A percentile compares a stretch with the other conserved stretches of the same genome.
Evolutionary conservation across 2,888 invertebrate genomes (phyloP).

Genomic region (Plagiodera versicolora): DNA sequence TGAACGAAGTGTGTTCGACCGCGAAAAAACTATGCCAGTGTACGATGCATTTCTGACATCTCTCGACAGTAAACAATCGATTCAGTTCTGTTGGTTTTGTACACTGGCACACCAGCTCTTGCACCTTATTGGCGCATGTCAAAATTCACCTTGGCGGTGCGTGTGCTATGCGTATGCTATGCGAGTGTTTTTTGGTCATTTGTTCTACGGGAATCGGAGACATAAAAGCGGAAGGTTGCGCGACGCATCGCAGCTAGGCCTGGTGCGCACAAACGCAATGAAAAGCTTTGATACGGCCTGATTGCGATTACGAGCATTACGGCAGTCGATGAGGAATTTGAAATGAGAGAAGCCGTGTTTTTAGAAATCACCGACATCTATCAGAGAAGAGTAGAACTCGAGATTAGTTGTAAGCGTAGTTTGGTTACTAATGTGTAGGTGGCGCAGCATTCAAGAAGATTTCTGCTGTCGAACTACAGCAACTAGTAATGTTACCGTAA

Average conservation of each 20-base stretch:
- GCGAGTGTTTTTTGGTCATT: slow-evolving; percentile 34
- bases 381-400: too few relatives aligned
- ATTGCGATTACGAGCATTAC: too few relatives aligned
- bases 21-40: slow-evolving; percentile 40
- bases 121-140: slow-evolving; percentile 45
- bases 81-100: slow-evolving; percentile 43
- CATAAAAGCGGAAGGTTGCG: slow-evolving; percentile 38
- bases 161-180: slow-evolving; percentile 12
- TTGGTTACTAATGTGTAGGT: neutral
- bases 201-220: neutral
- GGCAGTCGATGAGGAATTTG: too few relatives aligned
- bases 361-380: too few relatives aligned
- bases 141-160: slow-evolving; percentile 38
- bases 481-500: too few relatives aligned
- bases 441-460: neutral
- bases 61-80: slow-evolving; percentile 44
- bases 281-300: too few relatives aligned
- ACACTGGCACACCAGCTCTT: slow-evolving; percentile 41
- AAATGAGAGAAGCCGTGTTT: too few relatives aligned
- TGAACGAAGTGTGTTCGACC: slow-evolving; percentile 33
- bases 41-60: slow-evolving; percentile 43
- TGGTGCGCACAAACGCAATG: too few relatives aligned
- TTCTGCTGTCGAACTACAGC: neutral
- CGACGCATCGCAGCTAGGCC: slow-evolving; percentile 16
- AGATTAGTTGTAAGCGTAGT: neutral